A percentile compares a stretch with the other conserved stretches of the same genome.
Conservation (phyloP, 2,888 invertebrate genomes). For the Tethea ocularis region DNA sequence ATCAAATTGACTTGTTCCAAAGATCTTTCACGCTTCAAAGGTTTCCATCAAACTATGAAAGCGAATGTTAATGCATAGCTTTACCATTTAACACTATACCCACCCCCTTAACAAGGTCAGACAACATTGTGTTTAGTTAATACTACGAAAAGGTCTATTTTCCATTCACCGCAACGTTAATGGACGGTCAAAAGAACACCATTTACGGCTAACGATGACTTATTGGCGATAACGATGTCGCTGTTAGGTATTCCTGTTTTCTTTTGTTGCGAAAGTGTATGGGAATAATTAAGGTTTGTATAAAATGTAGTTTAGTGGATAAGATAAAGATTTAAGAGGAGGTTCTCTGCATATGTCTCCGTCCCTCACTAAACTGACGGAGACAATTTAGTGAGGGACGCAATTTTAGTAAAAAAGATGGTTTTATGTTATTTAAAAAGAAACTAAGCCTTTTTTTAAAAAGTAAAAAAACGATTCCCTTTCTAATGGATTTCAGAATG, state of each 20-base stretch:
- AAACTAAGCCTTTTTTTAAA: too few species aligned
- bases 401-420: too few species aligned
- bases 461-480: too few species aligned
- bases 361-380: too few species aligned
- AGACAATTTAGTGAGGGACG: too few species aligned
- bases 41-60: constrained; percentile 8
- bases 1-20: constrained; percentile 10
- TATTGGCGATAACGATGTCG: constrained; percentile 66
- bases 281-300: constrained; percentile 16
- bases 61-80: constrained; percentile 3
- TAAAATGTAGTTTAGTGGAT: too few species aligned
- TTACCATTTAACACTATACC: constrained; percentile 12
- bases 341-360: too few species aligned
- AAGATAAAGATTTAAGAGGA: too few species aligned
- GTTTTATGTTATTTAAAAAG: too few species aligned
- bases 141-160: constrained; percentile 46
- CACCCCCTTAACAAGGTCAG: constrained; percentile 31
- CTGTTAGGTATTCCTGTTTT: constrained; percentile 53
- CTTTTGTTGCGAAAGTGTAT: constrained; percentile 38
- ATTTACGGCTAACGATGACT: constrained; percentile 69
- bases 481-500: too few species aligned
- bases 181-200: constrained; percentile 58
- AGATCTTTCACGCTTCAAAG: constrained; percentile 9
- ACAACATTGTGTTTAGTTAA: constrained; percentile 45
- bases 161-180: constrained; percentile 41